Evolutionary conservation across 2,888 invertebrate genomes (phyloP).

Genomic region (Prenolepis imparis): DNA sequence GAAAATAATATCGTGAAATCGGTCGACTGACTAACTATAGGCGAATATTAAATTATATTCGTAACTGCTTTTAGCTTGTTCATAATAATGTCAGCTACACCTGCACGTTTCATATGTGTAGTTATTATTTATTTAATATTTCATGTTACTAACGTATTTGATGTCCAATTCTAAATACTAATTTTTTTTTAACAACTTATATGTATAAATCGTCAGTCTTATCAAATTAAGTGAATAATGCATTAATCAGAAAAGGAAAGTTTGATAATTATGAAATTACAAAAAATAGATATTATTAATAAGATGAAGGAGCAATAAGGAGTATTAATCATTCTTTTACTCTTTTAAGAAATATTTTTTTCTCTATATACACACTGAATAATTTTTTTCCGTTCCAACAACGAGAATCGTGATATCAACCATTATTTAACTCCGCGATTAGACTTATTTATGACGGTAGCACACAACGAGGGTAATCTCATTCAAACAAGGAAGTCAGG

Average conservation of each 20-base stretch:
- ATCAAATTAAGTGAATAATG: neutral
- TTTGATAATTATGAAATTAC: neutral
- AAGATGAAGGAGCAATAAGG: neutral
- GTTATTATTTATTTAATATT: neutral
- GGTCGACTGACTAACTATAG: neutral
- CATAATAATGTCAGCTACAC: neutral
- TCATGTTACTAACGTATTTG: neutral
- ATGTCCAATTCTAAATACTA: neutral
- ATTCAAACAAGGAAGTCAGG: conserved; percentile 25
- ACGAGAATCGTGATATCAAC: conserved; percentile 20
- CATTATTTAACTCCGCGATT: conserved; percentile 74
- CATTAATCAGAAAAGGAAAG: neutral
- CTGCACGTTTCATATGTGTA: neutral
- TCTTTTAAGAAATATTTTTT: neutral
- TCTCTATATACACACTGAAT: neutral
- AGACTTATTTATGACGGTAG: conserved; percentile 72
- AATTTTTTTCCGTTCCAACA: neutral
- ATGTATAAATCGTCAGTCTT: neutral
- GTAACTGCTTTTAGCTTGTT: neutral
- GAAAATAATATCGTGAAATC: conserved; percentile 27
- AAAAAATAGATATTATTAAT: neutral
- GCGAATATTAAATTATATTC: conserved; percentile 4
- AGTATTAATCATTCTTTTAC: conserved; percentile 6
- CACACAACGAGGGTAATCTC: conserved; percentile 31
- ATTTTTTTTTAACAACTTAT: neutral